Base-by-base conservation (phyloP, 2,888 invertebrate species). In the Caenorhabditis zanzibari region DNA sequence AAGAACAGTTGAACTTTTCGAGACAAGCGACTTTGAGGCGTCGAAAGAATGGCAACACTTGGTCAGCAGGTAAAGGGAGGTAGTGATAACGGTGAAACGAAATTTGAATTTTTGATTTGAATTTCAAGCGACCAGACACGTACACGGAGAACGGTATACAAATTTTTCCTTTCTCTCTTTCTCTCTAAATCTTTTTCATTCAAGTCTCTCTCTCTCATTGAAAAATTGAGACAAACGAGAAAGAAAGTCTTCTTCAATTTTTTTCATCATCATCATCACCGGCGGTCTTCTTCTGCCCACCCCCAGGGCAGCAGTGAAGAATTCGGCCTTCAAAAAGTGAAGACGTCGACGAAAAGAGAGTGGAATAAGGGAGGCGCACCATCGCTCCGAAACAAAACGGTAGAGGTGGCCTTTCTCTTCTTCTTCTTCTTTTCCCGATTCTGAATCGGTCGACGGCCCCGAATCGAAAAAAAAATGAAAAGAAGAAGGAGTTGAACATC, bases 301-400 rank as follows among this genome's bases (percentile, higher is more conserved):
- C 68, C 76, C 76, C 49, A 76, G 68, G 49, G 49, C 59, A 59
- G 44, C 28, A 44, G 35, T 35, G 47, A 59, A 72, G 76, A 77
- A 77, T 77, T 77, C 61, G 76, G 68, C 76, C 76, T 77, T 77
- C 76, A 77, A 68, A 77, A 77, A 77, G 69, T 77, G 69, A 77
- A 76, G 75, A 76, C 75, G 75, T 59, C 76, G 76, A 69, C 59
- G 68, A 69, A 69, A 56, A 52, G 76, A 76, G 59, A 76, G 58
- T 59, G 59, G 28, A 58, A 44, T 28, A 41, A 32, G 58, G 66
- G 58, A 32, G 76, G 49, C 47, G 41, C 74, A n/a, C n/a, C n/a
- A n/a, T n/a, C n/a, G 28, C 49, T 38, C 35, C 28, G 44, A 38
- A 32, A 77, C 76, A 77, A 77, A 77, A 77, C 76, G 69, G 66